Conservation (phyloP, 2,797 vertebrate genomes). For the Psittacula derbiana region DNA sequence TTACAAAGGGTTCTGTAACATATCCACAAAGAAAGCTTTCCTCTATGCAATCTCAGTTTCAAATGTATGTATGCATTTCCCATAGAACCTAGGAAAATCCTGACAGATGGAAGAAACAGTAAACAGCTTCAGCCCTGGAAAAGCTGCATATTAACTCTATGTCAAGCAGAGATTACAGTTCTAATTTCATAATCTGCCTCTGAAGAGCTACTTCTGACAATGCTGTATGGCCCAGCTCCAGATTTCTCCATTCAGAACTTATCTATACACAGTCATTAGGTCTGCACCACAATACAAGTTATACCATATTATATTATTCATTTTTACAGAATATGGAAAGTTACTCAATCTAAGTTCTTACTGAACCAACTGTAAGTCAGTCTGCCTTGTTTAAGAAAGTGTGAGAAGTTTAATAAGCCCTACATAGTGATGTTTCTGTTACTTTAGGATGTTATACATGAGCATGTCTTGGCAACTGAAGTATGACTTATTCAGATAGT, state of each 20-base stretch:
- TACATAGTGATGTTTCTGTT: not conserved
- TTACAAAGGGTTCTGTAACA: not conserved
- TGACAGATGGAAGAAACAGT: conserved; percentile 51
- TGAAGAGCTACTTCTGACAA: conserved; percentile 25
- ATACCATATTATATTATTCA: not conserved
- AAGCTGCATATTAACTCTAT: conserved; percentile 44
- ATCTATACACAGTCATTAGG: not conserved
- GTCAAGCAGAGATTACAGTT: conserved; percentile 45
- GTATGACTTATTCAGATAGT: not conserved
- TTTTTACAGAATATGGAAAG: not conserved
- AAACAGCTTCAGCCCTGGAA: conserved; percentile 39
- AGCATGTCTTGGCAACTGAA: not conserved
- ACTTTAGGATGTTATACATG: not conserved
- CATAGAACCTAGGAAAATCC: conserved; percentile 3
- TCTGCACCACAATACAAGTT: not conserved
- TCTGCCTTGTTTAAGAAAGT: not conserved
- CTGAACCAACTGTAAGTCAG: not conserved
- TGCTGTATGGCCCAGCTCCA: not conserved
- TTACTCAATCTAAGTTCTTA: not conserved
- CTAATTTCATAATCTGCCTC: conserved; percentile 54
- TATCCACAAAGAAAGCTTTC: not conserved
- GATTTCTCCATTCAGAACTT: not conserved
- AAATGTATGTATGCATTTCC: not conserved
- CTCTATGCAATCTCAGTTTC: not conserved
- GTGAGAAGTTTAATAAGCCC: not conserved